phyloP scores from a whole-genome alignment of 2,113 vertebrate genomes.

The Seriola quinqueradiata region DNA sequence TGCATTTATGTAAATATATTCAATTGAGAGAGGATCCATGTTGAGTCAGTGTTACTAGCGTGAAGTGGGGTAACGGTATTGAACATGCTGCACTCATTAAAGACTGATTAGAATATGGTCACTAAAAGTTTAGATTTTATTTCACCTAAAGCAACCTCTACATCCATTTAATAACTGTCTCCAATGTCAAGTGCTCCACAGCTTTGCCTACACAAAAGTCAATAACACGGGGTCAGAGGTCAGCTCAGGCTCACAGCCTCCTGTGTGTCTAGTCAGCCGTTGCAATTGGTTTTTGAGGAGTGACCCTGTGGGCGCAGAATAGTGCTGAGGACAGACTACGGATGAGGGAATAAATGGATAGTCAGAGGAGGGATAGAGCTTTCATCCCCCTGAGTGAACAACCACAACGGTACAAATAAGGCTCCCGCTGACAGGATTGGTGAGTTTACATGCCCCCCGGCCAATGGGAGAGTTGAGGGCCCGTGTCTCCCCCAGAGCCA shows the following conservation, averaged over 20 bases:
- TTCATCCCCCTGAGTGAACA: slow-evolving; percentile 18
- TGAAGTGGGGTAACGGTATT: neutral
- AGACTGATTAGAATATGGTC: neutral
- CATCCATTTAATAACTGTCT: neutral
- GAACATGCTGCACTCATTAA: neutral
- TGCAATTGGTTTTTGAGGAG: slow-evolving; percentile 48
- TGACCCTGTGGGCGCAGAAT: slow-evolving; percentile 7
- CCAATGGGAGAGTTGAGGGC: slow-evolving; percentile 5
- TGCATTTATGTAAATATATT: slow-evolving; percentile 34
- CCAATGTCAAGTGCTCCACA: neutral
- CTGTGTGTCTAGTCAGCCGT: slow-evolving; percentile 14
- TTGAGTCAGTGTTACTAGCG: neutral
- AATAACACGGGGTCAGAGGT: slow-evolving; percentile 34
- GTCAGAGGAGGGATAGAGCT: slow-evolving; percentile 15
- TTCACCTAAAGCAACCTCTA: neutral
- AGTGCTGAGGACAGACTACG: neutral
- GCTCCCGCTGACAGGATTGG: slow-evolving; percentile 1
- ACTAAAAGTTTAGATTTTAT: neutral
- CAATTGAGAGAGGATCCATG: slow-evolving; percentile 15
- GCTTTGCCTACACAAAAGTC: slow-evolving; percentile 3
- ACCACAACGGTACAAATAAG: slow-evolving; percentile 10
- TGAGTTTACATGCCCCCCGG: slow-evolving; percentile 10
- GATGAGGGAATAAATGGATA: slow-evolving; percentile 34
- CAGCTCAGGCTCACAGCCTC: slow-evolving; percentile 32
- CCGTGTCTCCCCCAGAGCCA: neutral